Base-by-base conservation (phyloP, 2,797 vertebrate genomes). In the Myripristis murdjan region DNA sequence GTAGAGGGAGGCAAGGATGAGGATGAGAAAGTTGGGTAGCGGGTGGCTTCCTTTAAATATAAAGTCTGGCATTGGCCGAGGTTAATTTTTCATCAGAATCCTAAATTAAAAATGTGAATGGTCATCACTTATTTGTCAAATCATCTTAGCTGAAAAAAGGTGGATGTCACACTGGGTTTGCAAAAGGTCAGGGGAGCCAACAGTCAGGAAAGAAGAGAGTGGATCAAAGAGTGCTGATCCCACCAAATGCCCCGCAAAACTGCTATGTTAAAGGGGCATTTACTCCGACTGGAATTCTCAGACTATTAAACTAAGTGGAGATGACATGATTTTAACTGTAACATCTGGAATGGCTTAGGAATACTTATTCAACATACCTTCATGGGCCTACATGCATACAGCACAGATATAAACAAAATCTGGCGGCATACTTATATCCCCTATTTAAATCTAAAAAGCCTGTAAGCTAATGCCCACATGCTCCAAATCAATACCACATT, bases 91-190 rank as follows among this genome's bases (percentile, higher is more conserved):
- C 77, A 95, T 94, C 80, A 61, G 64, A 62, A 85, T 90, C 20
- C 74, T 95, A 93, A 95, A 95, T 95, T 89, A 94, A 93, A 95
- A 94, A 95, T 95, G 92, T 92, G 92, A 91, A 76, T 66, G 86
- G 92, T 93, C 94, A 94, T 95, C 91, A 92, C 89, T 94, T 94
- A 95, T 94, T 94, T 94, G 93, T 94, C 92, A 94, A 86, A 92
- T 85, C 88, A 73, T 89, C 86, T 92, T 54, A 55, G 87, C 72
- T 86, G 75, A n/a, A n/a, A 80, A 91, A 92, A 89, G 84, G 89
- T 78, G 81, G 82, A 91, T 79, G 90, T 92, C 93, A 93, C 89
- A 83, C 87, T 66, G 78, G 87, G 88, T 94, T 94, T 92, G 84
- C 73, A 20, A 86, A 91, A 92, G 90, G 79, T 90, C 80, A 90